These are phyloP conservation scores for Gopherus evgoodei DNA, from an alignment of 2,113 vertebrate genomes.

Conservation along the genomic window DNA sequence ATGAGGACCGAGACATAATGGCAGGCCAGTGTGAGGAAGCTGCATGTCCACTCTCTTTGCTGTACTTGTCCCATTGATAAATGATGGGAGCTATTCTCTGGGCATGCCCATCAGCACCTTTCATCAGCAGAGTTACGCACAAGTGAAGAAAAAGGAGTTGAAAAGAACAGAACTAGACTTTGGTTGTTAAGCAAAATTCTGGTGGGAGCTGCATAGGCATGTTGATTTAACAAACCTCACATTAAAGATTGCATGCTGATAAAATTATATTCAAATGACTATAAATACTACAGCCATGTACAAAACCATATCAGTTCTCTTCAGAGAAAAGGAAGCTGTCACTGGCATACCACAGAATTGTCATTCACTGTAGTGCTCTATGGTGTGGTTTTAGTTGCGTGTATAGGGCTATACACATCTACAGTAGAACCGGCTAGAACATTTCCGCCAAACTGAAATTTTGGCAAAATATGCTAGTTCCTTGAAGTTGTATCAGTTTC, in stretches of 20 bases:
- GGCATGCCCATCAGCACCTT: not conserved
- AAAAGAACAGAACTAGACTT: not conserved
- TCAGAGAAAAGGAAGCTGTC: not conserved
- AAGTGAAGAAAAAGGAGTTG: not conserved
- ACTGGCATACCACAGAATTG: not conserved
- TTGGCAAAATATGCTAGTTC: not conserved
- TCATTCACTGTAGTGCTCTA: not conserved
- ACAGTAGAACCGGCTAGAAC: not conserved
- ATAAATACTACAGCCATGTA: not conserved
- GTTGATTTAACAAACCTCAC: not conserved
- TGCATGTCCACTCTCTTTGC: not conserved
- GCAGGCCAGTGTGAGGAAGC: not conserved
- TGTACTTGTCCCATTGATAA: not conserved
- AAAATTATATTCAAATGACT: not conserved
- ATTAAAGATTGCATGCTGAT: not conserved
- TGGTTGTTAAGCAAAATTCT: not conserved
- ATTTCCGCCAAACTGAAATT: not conserved
- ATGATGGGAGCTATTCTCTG: not conserved
- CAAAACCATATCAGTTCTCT: not conserved
- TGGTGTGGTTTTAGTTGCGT: not conserved
- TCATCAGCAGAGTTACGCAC: not conserved
- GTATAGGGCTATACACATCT: not conserved
- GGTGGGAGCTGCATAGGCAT: not conserved
- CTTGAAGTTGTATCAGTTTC: constrained; percentile 22
- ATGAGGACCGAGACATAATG: not conserved